Evolutionary conservation across 2,888 invertebrate genomes (phyloP).

Genomic region (Hydraecia micacea): DNA sequence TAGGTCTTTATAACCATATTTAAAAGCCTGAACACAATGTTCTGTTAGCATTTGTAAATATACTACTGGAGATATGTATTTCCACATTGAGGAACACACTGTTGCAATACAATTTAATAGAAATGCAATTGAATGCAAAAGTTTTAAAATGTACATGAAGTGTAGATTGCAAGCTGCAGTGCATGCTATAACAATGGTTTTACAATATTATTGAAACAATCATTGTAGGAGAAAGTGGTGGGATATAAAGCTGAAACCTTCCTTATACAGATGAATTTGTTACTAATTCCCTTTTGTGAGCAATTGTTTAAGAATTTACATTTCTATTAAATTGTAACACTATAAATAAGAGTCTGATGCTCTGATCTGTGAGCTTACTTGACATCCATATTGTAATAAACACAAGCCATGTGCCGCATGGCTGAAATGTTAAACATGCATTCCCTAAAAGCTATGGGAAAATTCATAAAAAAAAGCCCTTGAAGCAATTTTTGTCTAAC

Average conservation of each 20-base stretch:
- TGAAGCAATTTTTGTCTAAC: too few species aligned
- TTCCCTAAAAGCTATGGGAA: too few species aligned
- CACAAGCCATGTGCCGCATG: background rate
- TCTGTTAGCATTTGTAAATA: background rate
- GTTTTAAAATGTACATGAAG: background rate
- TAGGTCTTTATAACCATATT: conserved; percentile 64
- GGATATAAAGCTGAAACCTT: background rate
- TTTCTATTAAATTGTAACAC: background rate
- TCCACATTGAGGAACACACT: background rate
- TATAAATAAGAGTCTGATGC: background rate
- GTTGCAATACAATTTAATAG: background rate
- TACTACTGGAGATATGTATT: background rate
- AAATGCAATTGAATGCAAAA: background rate
- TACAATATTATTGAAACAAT: background rate
- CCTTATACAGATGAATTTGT: background rate
- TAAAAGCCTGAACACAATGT: background rate
- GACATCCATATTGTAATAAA: background rate
- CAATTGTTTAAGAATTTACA: background rate
- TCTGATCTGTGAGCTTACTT: background rate
- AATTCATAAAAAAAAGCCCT: too few species aligned
- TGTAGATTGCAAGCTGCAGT: background rate
- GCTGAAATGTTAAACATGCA: too few species aligned
- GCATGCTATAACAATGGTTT: background rate
- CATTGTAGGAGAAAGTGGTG: background rate
- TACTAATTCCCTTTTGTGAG: background rate